Percentiles rank a stretch among this genome's conserved stretches.
phyloP scores from a whole-genome alignment of 2,888 invertebrate genomes.

The Erebia ligea region DNA sequence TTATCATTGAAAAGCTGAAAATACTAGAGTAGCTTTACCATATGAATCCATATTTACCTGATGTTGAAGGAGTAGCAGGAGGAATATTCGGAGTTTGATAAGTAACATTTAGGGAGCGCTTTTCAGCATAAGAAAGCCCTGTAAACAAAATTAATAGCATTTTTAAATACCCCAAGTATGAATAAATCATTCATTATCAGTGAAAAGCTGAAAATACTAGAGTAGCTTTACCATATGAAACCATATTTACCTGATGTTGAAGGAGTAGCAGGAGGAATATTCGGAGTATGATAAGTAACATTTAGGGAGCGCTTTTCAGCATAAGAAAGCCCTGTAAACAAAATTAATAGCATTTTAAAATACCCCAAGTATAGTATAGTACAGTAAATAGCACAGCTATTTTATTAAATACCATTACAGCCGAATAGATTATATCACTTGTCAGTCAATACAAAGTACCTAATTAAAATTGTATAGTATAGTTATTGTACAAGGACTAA shows the following conservation, averaged over 20 bases:
- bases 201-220: no score
- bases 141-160: background rate
- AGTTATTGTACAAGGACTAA: background rate
- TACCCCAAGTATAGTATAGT: background rate
- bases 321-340: background rate
- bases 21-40: background rate
- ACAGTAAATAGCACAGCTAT: no score
- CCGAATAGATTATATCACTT: no score
- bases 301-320: background rate
- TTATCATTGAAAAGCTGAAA: no score
- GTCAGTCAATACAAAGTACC: no score
- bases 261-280: background rate
- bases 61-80: background rate
- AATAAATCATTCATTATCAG: no score
- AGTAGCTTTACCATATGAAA: no score
- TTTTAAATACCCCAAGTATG: no score
- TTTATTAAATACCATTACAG: no score
- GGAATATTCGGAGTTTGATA: background rate
- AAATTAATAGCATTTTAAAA: background rate
- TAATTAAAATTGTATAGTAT: no score
- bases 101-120: background rate
- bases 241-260: slow-evolving; percentile 6
- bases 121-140: background rate
- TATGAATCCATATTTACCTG: no score
- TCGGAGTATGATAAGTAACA: background rate